Conservation (phyloP, 2,113 vertebrate genomes). For the Sturnus vulgaris region DNA sequence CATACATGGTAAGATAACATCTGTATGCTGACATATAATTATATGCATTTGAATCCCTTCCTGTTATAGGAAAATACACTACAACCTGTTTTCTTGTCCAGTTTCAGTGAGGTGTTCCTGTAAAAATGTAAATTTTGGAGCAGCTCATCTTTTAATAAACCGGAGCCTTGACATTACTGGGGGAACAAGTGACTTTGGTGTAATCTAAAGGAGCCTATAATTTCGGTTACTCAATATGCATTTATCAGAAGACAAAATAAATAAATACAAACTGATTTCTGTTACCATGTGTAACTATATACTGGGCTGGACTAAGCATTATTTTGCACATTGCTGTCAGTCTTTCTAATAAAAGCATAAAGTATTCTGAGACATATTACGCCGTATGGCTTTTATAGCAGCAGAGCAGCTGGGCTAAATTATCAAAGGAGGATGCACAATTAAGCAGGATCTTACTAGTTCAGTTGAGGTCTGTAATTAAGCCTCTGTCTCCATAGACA, state of each 20-base stretch:
- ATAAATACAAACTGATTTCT: not conserved
- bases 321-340: not conserved
- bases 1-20: not conserved
- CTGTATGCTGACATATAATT: not conserved
- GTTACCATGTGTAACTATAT: not conserved
- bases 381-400: not conserved
- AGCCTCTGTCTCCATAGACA: conserved; percentile 7
- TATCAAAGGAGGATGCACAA: conserved; percentile 39
- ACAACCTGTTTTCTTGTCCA: not conserved
- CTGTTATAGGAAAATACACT: not conserved
- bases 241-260: not conserved
- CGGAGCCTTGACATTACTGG: not conserved
- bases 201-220: not conserved
- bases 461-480: conserved; percentile 23
- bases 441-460: conserved; percentile 35
- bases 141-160: not conserved
- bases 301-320: not conserved
- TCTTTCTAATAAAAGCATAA: not conserved
- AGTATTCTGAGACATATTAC: not conserved
- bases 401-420: conserved; percentile 36
- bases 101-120: not conserved
- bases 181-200: not conserved
- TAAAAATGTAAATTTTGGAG: conserved; percentile 7
- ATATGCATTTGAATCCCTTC: not conserved
- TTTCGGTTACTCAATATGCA: not conserved